phyloP scores from a whole-genome alignment of 92 coral and sea anemone species.

The Phenganax stokvisi region DNA sequence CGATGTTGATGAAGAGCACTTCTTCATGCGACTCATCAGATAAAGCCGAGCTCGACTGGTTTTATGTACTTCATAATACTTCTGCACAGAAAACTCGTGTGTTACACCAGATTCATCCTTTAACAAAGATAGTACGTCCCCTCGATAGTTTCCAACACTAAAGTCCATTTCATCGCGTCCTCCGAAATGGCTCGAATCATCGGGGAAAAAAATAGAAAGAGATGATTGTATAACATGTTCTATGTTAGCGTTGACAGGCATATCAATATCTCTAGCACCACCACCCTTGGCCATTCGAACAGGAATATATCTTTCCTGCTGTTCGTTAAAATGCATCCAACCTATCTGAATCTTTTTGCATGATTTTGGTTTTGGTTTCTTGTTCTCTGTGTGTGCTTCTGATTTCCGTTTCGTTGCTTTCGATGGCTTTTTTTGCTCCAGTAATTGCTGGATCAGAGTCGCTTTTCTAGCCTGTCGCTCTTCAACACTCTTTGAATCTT shows the following conservation, averaged over 20 bases:
- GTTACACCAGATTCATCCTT: conserved; percentile 1
- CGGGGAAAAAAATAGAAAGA: conserved; percentile 17
- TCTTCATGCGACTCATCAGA: conserved; percentile 18
- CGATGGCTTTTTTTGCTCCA: conserved; percentile 41
- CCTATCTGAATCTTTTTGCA: conserved; percentile 34
- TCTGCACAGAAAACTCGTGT: conserved; percentile 3
- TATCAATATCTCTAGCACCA: conserved; percentile 33
- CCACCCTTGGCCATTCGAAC: conserved; percentile 36
- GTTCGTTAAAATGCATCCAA: conserved; percentile 35
- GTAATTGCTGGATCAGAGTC: conserved; percentile 41
- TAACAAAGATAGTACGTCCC: conserved; percentile 5
- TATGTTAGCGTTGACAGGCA: conserved; percentile 28
- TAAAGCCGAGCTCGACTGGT: conserved; percentile 25
- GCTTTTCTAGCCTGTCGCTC: conserved; percentile 48
- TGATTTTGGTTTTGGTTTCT: not conserved
- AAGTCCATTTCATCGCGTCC: conserved; percentile 24
- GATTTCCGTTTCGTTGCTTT: conserved; percentile 34
- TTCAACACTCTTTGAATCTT: not conserved
- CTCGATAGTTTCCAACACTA: conserved; percentile 18
- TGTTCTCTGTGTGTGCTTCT: conserved; percentile 30
- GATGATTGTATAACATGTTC: conserved; percentile 16
- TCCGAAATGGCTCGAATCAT: conserved; percentile 29
- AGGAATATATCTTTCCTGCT: conserved; percentile 24
- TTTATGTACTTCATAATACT: conserved; percentile 16
- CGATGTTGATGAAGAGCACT: not conserved